Evolutionary conservation across 1,140 invertebrate species (phyloP).

Genomic region (Polyergus mexicanus): DNA sequence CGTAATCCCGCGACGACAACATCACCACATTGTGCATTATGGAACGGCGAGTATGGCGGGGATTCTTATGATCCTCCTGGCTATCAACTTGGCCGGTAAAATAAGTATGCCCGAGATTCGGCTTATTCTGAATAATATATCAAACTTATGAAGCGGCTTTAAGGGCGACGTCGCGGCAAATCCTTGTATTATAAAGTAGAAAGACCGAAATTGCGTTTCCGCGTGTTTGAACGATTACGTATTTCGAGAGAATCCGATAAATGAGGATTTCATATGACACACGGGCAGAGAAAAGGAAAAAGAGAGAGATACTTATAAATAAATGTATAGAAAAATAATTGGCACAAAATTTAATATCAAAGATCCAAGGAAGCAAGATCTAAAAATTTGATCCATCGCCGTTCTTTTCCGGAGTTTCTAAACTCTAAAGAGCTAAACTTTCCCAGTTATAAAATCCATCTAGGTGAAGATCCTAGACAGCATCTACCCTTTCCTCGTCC

Average conservation of each 20-base stretch:
- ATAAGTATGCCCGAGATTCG: constrained; percentile 50
- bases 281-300: not conserved
- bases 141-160: constrained; percentile 57
- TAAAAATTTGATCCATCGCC: constrained; percentile 11
- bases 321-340: constrained; percentile 5
- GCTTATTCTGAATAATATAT: constrained; percentile 60
- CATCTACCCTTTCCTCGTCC: constrained; percentile 35
- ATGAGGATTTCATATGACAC: constrained; percentile 13
- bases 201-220: constrained; percentile 31
- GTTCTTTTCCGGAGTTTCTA: not conserved
- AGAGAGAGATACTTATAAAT: not conserved
- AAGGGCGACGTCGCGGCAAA: constrained; percentile 29
- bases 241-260: constrained; percentile 35
- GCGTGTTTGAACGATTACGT: constrained; percentile 17
- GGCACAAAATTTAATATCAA: not conserved
- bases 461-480: constrained; percentile 39
- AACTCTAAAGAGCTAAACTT: constrained; percentile 36
- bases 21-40: constrained; percentile 44
- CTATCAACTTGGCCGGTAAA: constrained; percentile 51
- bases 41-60: constrained; percentile 33
- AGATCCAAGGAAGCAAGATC: not conserved
- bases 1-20: constrained; percentile 31
- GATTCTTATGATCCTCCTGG: constrained; percentile 58
- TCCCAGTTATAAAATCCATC: constrained; percentile 47
- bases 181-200: constrained; percentile 45